Base-by-base conservation (phyloP, 1,140 invertebrate genomes). In the Drosophila neocordata region DNA sequence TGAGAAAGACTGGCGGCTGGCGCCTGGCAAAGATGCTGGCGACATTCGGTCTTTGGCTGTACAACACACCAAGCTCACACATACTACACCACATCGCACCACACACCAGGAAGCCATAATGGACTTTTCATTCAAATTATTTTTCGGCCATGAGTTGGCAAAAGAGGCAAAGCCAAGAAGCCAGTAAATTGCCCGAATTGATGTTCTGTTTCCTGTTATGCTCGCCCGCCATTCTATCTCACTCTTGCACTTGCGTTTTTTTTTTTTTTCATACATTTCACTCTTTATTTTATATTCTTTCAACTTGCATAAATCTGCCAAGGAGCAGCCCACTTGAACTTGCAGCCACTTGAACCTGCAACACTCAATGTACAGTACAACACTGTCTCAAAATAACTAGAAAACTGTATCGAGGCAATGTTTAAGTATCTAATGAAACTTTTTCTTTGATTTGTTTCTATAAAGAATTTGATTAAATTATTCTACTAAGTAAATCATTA, bases 121-220 rank as follows among this genome's bases (percentile, higher is more conserved):
- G 89, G 88, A 85, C 77, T 85, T 90, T 90, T 90, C 89, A 90
- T 90, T 90, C 88, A 90, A 90, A 90, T 90, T 90, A 90, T 79
- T 84, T 31, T 82, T 77, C 72, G 72, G 65, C 65, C 73, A 37
- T 48, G 55, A 44, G 55, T 41, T 31, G 44, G 74, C 65, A 68
- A 56, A 53, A 65, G 65, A 59, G 6, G 44, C 31, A 44, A 52
- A 63, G 67, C 71, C 69, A 69, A 73, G 77, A 66, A 67, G 57
- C 60, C 60, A 63, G 72, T 79, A 84, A 82, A 75, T 77, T 65
- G 77, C 73, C 74, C 69, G 82, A 82, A 87, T 85, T 85, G 82
- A 85, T 87, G 81, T 56, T 71, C 56, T 77, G 64, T 65, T 81
- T 85, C 81, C 82, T 85, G 82, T 85, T 81, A 56, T 81, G 77